Percentiles rank a stretch among this genome's conserved stretches.
Conservation (phyloP, 2,888 invertebrate genomes). For the Agrotis clavis region DNA sequence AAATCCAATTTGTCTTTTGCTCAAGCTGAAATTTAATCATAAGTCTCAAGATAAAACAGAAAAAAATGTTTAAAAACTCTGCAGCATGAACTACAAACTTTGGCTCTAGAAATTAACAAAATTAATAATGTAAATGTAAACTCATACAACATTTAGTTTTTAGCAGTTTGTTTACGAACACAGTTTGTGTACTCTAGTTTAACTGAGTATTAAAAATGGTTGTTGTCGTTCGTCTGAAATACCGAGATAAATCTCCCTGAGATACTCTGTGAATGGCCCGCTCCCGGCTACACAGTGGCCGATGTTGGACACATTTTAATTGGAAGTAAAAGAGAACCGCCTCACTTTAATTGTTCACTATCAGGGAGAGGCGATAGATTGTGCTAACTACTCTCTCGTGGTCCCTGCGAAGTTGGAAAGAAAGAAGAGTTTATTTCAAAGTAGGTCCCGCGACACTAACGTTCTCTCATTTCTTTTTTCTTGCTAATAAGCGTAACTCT, state of each 20-base stretch:
- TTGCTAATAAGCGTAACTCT: not conserved
- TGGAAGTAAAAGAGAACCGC: slow-evolving; percentile 20
- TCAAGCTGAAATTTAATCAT: slow-evolving; percentile 32
- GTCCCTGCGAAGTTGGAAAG: slow-evolving; percentile 23
- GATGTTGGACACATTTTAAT: slow-evolving; percentile 37
- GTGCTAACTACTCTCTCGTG: slow-evolving; percentile 37
- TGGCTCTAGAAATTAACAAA: slow-evolving; percentile 25
- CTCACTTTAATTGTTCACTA: slow-evolving; percentile 46
- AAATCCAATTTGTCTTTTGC: slow-evolving; percentile 1
- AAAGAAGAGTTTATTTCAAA: slow-evolving; percentile 12
- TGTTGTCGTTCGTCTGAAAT: slow-evolving; percentile 30
- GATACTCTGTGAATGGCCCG: slow-evolving; percentile 22
- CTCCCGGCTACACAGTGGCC: slow-evolving; percentile 23
- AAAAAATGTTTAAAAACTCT: slow-evolving; percentile 12
- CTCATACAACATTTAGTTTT: slow-evolving; percentile 44
- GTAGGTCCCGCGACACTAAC: not conserved
- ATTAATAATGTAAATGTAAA: slow-evolving; percentile 40
- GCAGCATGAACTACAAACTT: slow-evolving; percentile 6
- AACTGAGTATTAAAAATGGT: slow-evolving; percentile 45
- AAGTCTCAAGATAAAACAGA: slow-evolving; percentile 10
- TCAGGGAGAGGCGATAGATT: slow-evolving; percentile 31
- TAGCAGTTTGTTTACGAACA: slow-evolving; percentile 39
- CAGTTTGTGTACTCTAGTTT: slow-evolving; percentile 40
- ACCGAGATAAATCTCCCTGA: slow-evolving; percentile 43
- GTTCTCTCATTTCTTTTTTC: not conserved